A percentile compares a stretch with the other conserved stretches of the same genome.
phyloP scores from a whole-genome alignment of 2,888 invertebrate genomes.

The Drosophila cognata region DNA sequence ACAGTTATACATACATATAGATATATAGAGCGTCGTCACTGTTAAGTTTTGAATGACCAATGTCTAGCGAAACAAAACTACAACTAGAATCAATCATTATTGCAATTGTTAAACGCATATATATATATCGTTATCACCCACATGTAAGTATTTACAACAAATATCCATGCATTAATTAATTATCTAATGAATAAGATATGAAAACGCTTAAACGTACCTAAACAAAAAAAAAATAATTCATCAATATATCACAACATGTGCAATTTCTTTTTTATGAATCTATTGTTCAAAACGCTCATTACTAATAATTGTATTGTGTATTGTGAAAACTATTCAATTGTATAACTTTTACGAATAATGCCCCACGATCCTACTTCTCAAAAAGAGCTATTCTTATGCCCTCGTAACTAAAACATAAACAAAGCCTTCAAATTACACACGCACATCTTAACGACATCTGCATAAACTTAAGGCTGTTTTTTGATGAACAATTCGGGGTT shows the following conservation, averaged over 20 bases:
- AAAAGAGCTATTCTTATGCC: slow-evolving; percentile 44
- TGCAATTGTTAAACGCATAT: slow-evolving; percentile 30
- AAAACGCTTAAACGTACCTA: slow-evolving; percentile 78
- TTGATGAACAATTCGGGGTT: slow-evolving; percentile 71
- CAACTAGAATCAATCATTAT: slow-evolving; percentile 66
- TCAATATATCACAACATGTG: slow-evolving; percentile 64
- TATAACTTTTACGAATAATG: slow-evolving; percentile 43
- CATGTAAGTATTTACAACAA: slow-evolving; percentile 32
- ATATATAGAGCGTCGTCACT: slow-evolving; percentile 30
- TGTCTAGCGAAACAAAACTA: slow-evolving; percentile 30
- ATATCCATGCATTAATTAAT: slow-evolving; percentile 37
- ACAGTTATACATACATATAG: slow-evolving; percentile 1
- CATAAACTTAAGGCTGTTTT: slow-evolving; percentile 79
- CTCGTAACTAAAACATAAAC: slow-evolving; percentile 1
- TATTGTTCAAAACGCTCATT: slow-evolving; percentile 70
- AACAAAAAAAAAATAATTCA: slow-evolving; percentile 2
- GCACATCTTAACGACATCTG: slow-evolving; percentile 40
- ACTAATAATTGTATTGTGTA: slow-evolving; percentile 38
- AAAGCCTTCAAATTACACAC: slow-evolving; percentile 6
- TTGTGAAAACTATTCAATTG: slow-evolving; percentile 54
- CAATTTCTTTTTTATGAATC: slow-evolving; percentile 81
- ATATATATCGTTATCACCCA: neutral
- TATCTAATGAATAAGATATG: slow-evolving; percentile 39
- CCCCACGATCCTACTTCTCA: slow-evolving; percentile 28
- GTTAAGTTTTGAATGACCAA: slow-evolving; percentile 59